Evolutionary conservation across 2,113 vertebrate genomes (phyloP).

Genomic region (Alces alces): DNA sequence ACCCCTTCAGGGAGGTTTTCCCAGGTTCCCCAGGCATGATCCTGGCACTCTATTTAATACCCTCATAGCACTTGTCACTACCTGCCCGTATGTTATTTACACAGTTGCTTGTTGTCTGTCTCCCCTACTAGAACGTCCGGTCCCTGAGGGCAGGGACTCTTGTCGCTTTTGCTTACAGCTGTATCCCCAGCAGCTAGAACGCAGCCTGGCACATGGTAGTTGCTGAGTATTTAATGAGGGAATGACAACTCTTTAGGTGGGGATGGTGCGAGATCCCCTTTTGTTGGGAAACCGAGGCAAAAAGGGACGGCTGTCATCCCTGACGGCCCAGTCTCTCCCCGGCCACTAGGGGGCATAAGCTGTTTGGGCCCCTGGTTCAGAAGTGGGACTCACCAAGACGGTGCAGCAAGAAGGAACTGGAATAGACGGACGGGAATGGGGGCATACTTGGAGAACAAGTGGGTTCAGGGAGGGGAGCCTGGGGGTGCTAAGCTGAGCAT

Average conservation of each 20-base stretch:
- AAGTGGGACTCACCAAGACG: neutral
- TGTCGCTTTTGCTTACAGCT: neutral
- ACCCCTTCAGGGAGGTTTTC: neutral
- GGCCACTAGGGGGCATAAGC: conserved; percentile 53
- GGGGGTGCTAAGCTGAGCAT: neutral
- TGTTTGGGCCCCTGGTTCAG: neutral
- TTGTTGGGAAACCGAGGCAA: conserved; percentile 35
- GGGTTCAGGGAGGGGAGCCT: neutral
- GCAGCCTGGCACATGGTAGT: neutral
- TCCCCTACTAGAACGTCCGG: neutral
- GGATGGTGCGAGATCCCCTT: neutral
- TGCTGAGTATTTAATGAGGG: neutral
- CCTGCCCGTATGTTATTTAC: neutral
- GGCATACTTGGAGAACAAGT: neutral
- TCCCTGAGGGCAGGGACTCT: neutral
- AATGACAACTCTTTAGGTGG: neutral
- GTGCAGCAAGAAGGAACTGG: neutral
- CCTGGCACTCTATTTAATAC: neutral
- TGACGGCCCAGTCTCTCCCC: neutral
- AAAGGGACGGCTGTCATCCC: neutral
- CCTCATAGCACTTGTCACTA: neutral
- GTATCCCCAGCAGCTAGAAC: neutral
- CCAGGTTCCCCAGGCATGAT: neutral
- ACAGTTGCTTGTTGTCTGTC: neutral
- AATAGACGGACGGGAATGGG: neutral